Evolutionary conservation across 1,140 invertebrate species (phyloP), one percentile per base, ranked within the genome.

Genomic region (Halesus radiatus): DNA sequence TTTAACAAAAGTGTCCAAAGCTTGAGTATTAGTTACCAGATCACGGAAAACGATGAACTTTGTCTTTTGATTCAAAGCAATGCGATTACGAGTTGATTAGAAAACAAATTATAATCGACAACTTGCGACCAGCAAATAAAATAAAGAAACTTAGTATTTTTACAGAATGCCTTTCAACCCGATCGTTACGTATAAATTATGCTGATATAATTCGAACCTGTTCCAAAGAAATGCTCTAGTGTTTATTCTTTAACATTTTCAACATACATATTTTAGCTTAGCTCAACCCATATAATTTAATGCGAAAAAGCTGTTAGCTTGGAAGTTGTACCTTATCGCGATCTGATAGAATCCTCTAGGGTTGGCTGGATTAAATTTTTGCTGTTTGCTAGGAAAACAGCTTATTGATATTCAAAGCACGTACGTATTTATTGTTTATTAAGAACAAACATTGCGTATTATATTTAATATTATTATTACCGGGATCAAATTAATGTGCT

Each of bases 301-400:
- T 72, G 68, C 68, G 68, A 53, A 72, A 72, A 72, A 72, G 37
- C 68, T 72, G 45, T 72, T 72, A 72, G 68, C 20, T 72, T 16
- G 52, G 22, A 72, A 52, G 13, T 54, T 18, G 5, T 13, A 72
- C 45, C 68, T 72, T 72, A 72, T 53, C 50, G 6, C n/a, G 16
- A 72, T 72, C 50, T 18, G 68, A 72, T 72, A 53, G 18, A 16
- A 37, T 32, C 32, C 26, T 18, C 20, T n/a, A 18, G 32, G 32
- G 62, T 66, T 37, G n/a, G 62, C 62, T 29, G 62, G 13, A 66
- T 66, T 66, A 10, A 66, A 66, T 66, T 66, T 66, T 66, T 66
- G 62, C 62, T 66, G 18, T 26, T 26, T n/a, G 13, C 62, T 1
- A 32, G 7, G n/a, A 37, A 66, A 66, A 66, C 62, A 45, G 26